These are phyloP conservation scores for Hylomyscus alleni DNA, from an alignment of 2,797 vertebrate genomes.

Conservation along the genomic window DNA sequence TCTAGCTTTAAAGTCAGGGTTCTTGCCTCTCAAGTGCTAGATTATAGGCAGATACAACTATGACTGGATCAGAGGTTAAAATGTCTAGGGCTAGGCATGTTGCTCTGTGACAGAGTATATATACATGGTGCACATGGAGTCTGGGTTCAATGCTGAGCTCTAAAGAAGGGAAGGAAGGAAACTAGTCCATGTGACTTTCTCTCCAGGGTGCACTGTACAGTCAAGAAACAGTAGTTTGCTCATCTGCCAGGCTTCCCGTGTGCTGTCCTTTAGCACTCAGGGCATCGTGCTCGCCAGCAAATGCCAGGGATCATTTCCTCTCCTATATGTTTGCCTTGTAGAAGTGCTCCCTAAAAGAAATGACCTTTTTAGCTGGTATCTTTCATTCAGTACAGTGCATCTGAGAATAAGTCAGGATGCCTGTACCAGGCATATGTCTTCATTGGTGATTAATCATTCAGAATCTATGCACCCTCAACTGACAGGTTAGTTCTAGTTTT, in stretches of 20 bases:
- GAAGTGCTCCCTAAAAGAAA: neutral
- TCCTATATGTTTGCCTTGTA: neutral
- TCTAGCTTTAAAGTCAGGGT: neutral
- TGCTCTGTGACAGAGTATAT: neutral
- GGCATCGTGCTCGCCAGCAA: neutral
- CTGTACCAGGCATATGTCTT: neutral
- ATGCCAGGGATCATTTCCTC: neutral
- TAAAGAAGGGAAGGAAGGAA: neutral
- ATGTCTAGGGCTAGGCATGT: neutral
- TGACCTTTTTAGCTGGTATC: neutral
- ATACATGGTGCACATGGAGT: no score
- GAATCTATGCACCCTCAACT: neutral
- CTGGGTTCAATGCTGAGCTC: neutral
- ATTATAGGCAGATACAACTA: neutral
- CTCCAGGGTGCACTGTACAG: neutral
- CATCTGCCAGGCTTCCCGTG: neutral
- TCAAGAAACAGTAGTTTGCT: neutral
- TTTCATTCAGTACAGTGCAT: neutral
- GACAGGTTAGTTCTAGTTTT: neutral
- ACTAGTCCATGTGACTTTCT: neutral
- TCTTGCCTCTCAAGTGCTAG: neutral
- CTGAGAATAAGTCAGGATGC: neutral
- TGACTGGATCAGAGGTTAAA: neutral
- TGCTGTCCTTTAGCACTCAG: neutral
- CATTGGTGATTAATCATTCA: neutral